Conservation (phyloP, 2,888 invertebrate genomes). For the Cerceris rybyensis region DNA sequence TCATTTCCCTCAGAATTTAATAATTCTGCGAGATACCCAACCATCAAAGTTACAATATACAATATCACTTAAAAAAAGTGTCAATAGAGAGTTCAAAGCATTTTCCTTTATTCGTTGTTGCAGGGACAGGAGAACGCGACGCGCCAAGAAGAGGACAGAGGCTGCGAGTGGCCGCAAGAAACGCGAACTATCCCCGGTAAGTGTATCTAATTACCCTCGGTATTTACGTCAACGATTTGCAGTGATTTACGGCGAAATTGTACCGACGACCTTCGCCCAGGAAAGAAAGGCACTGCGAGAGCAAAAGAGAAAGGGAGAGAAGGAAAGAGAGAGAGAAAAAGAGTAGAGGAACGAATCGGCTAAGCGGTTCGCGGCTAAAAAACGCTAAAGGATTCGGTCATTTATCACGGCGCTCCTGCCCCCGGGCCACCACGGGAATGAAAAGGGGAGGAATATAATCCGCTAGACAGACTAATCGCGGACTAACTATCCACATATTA, state of each 20-base stretch:
- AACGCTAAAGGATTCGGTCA: slow-evolving; percentile 78
- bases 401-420: slow-evolving; percentile 77
- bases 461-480: slow-evolving; percentile 79
- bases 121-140: slow-evolving; percentile 13
- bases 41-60: no score
- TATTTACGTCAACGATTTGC: slow-evolving; percentile 81
- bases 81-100: neutral
- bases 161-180: slow-evolving; percentile 65
- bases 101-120: slow-evolving; percentile 25
- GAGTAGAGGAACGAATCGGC: slow-evolving; percentile 46
- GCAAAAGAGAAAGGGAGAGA: slow-evolving; percentile 25
- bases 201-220: slow-evolving; percentile 80
- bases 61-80: no score
- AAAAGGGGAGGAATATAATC: slow-evolving; percentile 78
- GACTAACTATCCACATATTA: slow-evolving; percentile 77
- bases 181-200: slow-evolving; percentile 72
- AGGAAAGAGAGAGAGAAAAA: slow-evolving; percentile 23
- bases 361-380: slow-evolving; percentile 68
- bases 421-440: slow-evolving; percentile 72
- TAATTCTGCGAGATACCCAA: no score
- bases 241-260: slow-evolving; percentile 81
- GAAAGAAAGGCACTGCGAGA: slow-evolving; percentile 40
- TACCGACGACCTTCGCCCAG: slow-evolving; percentile 77
- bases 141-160: slow-evolving; percentile 53
- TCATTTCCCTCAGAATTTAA: no score